Base-by-base conservation (phyloP, 1,140 invertebrate species). In the Meloidogyne hapla region DNA sequence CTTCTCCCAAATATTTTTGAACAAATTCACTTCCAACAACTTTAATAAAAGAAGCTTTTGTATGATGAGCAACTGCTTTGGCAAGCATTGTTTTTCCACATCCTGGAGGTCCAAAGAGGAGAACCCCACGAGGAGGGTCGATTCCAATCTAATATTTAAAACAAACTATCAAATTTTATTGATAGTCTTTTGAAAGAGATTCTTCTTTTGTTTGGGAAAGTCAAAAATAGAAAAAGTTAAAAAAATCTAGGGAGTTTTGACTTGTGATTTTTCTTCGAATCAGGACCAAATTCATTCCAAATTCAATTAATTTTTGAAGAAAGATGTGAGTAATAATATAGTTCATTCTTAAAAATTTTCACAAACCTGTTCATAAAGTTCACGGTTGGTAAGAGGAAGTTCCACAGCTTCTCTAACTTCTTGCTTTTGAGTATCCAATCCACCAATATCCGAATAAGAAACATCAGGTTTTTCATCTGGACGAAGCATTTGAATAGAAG, bases 21-120 rank as follows among this genome's bases (percentile, higher is more conserved):
- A 99, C 96, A 89, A 99, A 99, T 89, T 99, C 96, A 0, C 96
- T 98, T 9, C 97, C 97, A 61, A 99, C 96, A 21, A 99, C 96
- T 76, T 96, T 91, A 81, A 80, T 82, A 56, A 78, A 83, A 89
- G 95, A 75, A 93, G 93, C 93, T 83, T 95, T 98, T 48, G 96
- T 99, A 82, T 92, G 91, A 88, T 97, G 94, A 56, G 96, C 96
- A 45, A 99, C 96, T 80, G 96, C 97, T 89, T 98, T 99, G 61
- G 96, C 96, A 80, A 99, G 90, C 96, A 99, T 98, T 74, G 96
- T 99, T 89, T 96, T 95, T 26, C 94, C 95, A 89, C 94, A 96
- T 21, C 94, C 91, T 23, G 96, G 96, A 45, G 96, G 96, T 13
- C 96, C 96, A 88, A 95, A 99, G 94, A 99, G 96, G 8, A 99